Evolutionary conservation across 2,797 vertebrate species (phyloP).

Genomic region (Platyrinchus mystaceus): DNA sequence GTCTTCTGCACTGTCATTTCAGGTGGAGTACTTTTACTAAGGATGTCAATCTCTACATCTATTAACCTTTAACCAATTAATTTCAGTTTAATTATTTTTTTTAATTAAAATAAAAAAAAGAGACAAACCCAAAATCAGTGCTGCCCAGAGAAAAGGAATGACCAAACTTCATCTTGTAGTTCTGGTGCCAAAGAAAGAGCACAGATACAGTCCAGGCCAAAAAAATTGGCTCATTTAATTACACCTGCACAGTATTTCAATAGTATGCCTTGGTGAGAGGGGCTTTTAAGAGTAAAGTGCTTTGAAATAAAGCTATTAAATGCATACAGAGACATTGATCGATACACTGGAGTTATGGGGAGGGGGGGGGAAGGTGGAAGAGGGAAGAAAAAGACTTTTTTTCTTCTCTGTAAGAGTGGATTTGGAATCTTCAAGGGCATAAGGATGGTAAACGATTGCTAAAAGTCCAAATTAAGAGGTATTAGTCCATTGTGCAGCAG

Average conservation of each 20-base stretch:
- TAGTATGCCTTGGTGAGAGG: slow-evolving; percentile 27
- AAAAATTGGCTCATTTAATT: slow-evolving; percentile 60
- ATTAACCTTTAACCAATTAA: slow-evolving; percentile 62
- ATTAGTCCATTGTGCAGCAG: slow-evolving; percentile 64
- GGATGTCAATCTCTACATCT: slow-evolving; percentile 39
- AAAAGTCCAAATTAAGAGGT: slow-evolving; percentile 72
- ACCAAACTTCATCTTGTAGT: neutral
- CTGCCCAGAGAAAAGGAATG: neutral
- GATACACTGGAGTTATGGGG: slow-evolving; percentile 50
- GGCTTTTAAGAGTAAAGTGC: slow-evolving; percentile 65
- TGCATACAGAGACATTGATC: slow-evolving; percentile 65
- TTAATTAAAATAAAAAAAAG: neutral
- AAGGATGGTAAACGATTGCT: slow-evolving; percentile 56
- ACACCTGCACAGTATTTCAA: slow-evolving; percentile 63
- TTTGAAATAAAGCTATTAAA: slow-evolving; percentile 67
- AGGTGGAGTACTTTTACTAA: slow-evolving; percentile 19
- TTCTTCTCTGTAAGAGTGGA: slow-evolving; percentile 44
- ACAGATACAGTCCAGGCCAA: neutral
- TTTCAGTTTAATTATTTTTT: slow-evolving; percentile 57
- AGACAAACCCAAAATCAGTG: neutral
- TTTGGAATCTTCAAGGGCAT: slow-evolving; percentile 56
- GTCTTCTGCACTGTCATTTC: slow-evolving; percentile 13
- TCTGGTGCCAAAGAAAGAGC: neutral
- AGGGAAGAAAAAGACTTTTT: slow-evolving; percentile 12
- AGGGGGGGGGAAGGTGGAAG: neutral